These are phyloP conservation scores for Chorisops tibialis DNA, from an alignment of 2,888 invertebrate species.

Conservation along the genomic window DNA sequence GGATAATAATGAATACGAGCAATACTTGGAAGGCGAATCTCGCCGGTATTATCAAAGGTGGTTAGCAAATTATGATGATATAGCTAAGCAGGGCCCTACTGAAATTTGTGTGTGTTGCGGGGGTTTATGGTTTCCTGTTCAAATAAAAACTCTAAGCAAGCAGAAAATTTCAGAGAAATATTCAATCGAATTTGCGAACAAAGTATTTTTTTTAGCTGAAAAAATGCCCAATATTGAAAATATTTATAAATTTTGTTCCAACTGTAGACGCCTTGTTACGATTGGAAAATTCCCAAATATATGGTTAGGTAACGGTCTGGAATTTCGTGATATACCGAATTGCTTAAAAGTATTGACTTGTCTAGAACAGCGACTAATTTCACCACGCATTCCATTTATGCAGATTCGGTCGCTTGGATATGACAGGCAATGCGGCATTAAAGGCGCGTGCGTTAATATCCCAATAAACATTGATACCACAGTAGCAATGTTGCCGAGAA, in stretches of 20 bases:
- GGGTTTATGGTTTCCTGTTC: neutral
- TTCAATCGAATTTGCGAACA: neutral
- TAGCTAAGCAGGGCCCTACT: neutral
- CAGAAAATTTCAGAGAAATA: neutral
- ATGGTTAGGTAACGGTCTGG: neutral
- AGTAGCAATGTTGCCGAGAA: slow-evolving; percentile 30
- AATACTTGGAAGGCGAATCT: too few relatives aligned
- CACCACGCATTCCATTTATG: slow-evolving; percentile 33
- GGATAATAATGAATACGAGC: neutral
- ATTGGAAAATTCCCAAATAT: neutral
- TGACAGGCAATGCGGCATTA: slow-evolving; percentile 29
- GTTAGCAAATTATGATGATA: too few relatives aligned
- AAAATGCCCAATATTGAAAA: neutral
- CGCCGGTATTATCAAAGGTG: neutral
- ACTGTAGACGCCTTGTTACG: neutral
- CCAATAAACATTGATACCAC: slow-evolving; percentile 33
- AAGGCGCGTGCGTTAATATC: neutral
- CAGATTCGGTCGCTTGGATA: slow-evolving; percentile 33
- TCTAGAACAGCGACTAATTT: slow-evolving; percentile 34
- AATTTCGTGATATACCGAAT: slow-evolving; percentile 26
- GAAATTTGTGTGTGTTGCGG: too few relatives aligned
- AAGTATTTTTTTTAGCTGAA: neutral
- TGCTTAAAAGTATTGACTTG: slow-evolving; percentile 31
- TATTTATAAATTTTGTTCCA: neutral
- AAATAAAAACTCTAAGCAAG: neutral